Evolutionary conservation across 2,888 invertebrate genomes (phyloP).

Genomic region (Cylloceria caligata): DNA sequence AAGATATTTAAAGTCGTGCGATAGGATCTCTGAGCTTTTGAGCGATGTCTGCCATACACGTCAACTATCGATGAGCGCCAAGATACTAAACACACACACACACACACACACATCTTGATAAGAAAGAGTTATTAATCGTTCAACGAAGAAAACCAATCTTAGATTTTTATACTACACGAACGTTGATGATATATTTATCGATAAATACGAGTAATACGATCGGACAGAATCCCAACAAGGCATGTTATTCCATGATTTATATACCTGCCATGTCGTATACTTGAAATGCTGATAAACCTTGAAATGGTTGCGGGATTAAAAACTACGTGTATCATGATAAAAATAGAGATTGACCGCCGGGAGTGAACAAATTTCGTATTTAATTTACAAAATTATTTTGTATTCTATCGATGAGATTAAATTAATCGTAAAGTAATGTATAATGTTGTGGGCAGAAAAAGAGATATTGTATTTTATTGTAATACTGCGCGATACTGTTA

Average conservation of each 20-base stretch:
- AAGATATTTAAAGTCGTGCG: constrained; percentile 13
- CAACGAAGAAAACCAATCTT: constrained; percentile 15
- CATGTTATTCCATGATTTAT: constrained; percentile 22
- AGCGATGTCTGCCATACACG: constrained; percentile 30
- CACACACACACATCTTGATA: constrained; percentile 8
- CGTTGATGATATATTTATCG: background rate
- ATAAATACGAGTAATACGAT: background rate
- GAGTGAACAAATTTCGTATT: constrained; percentile 51
- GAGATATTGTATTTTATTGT: constrained; percentile 50
- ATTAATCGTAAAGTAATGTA: constrained; percentile 53
- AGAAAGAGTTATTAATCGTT: constrained; percentile 18
- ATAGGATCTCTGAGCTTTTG: constrained; percentile 33
- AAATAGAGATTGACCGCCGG: constrained; percentile 20
- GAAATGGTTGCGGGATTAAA: constrained; percentile 5
- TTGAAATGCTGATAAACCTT: constrained; percentile 16
- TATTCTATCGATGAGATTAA: constrained; percentile 54
- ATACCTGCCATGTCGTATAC: constrained; percentile 30
- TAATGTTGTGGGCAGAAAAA: constrained; percentile 31
- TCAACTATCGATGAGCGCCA: constrained; percentile 13
- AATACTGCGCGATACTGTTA: constrained; percentile 25
- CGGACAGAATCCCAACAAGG: background rate
- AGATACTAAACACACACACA: constrained; percentile 18
- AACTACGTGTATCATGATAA: background rate
- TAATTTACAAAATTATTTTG: constrained; percentile 50
- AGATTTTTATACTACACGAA: constrained; percentile 38